These are phyloP conservation scores for Sebastes trivittatus DNA, from an alignment of 2,797 vertebrate genomes.

Conservation along the genomic window DNA sequence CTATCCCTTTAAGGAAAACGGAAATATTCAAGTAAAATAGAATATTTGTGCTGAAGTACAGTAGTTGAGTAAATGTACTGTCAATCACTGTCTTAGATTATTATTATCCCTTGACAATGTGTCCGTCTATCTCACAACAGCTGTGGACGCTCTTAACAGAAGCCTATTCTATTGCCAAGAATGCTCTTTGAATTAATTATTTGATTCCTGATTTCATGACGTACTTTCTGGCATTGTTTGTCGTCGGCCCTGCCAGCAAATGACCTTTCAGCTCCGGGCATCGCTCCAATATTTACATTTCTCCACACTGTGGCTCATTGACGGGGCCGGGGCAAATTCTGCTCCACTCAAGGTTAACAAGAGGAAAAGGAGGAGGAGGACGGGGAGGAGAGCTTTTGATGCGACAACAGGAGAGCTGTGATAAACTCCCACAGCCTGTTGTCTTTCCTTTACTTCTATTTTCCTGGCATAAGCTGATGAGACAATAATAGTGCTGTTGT, in stretches of 20 bases:
- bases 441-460: background rate
- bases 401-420: background rate
- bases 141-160: background rate
- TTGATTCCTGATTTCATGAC: constrained; percentile 4
- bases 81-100: background rate
- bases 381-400: background rate
- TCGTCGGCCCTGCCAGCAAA: constrained; percentile 8
- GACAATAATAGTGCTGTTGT: constrained; percentile 11
- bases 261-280: constrained; percentile 13
- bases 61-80: background rate
- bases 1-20: too few species aligned
- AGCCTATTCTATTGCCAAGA: background rate
- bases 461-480: constrained; percentile 20
- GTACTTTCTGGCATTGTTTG: constrained; percentile 23
- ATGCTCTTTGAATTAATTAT: background rate
- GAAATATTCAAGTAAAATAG: background rate
- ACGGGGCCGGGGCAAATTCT: background rate
- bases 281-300: constrained; percentile 30
- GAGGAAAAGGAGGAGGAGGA: background rate
- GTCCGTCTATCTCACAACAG: background rate
- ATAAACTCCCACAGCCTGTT: constrained; percentile 1
- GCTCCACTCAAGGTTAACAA: constrained; percentile 6
- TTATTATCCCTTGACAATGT: background rate
- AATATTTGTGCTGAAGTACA: background rate
- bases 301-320: constrained; percentile 2